These are phyloP conservation scores for Lutraria lutraria DNA, from an alignment of 2,888 invertebrate genomes.

Conservation along the genomic window DNA sequence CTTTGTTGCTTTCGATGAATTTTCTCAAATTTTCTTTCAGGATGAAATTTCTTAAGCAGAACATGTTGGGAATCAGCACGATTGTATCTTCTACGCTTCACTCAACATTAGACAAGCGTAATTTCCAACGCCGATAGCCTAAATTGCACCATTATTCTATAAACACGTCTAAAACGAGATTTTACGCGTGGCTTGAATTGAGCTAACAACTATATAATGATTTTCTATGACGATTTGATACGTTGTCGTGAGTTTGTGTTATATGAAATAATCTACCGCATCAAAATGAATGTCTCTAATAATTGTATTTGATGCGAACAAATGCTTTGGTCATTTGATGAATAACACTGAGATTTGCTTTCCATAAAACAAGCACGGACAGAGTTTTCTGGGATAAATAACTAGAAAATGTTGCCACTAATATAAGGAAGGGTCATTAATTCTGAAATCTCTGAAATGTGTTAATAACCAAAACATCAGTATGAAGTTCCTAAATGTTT, in stretches of 20 bases:
- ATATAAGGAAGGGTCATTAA: background rate
- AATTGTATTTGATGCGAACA: conserved; percentile 2
- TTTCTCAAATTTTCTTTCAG: background rate
- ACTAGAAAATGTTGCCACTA: background rate
- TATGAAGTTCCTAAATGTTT: too few species aligned
- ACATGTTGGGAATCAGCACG: background rate
- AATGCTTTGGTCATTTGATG: background rate
- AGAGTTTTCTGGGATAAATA: background rate
- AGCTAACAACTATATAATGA: conserved; percentile 22
- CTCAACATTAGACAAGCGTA: conserved; percentile 12
- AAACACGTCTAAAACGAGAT: conserved; percentile 13
- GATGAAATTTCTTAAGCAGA: conserved; percentile 8
- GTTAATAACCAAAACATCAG: too few species aligned
- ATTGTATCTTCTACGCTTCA: background rate
- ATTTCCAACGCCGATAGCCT: background rate
- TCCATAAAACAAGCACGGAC: background rate
- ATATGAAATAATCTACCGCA: conserved; percentile 23
- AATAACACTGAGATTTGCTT: background rate
- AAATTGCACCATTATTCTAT: conserved; percentile 24
- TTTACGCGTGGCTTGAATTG: conserved; percentile 35
- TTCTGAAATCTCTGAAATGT: background rate
- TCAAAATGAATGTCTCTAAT: conserved; percentile 27
- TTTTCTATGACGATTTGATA: conserved; percentile 4
- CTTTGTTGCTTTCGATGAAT: background rate
- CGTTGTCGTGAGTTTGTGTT: conserved; percentile 19